Evolutionary conservation across 2,888 invertebrate genomes (phyloP).

Genomic region (Luffia ferchaultella): DNA sequence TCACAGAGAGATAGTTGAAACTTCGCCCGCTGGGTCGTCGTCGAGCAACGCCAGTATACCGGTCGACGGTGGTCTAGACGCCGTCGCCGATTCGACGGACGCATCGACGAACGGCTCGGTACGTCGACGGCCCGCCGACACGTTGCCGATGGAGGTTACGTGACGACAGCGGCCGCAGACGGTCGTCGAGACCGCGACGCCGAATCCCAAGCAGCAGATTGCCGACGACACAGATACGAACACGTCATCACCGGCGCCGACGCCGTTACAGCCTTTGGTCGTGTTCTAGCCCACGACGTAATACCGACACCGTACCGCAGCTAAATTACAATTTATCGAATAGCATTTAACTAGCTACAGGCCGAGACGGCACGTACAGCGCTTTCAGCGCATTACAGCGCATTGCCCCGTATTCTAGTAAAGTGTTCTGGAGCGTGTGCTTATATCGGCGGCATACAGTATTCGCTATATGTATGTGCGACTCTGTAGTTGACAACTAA

Average conservation of each 20-base stretch:
- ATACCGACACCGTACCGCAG: neutral
- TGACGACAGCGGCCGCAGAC: slow-evolving; percentile 33
- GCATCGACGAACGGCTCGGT: slow-evolving; percentile 25
- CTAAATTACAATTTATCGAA: slow-evolving; percentile 2
- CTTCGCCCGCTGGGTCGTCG: slow-evolving; percentile 22
- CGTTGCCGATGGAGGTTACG: slow-evolving; percentile 58
- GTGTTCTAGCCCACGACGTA: slow-evolving; percentile 4
- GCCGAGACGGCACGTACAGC: too few relatives aligned
- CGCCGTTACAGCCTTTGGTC: slow-evolving; percentile 4
- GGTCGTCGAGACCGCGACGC: slow-evolving; percentile 4
- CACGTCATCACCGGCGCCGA: neutral
- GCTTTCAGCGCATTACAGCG: too few relatives aligned
- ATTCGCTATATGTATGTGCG: too few relatives aligned
- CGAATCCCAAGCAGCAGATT: slow-evolving; percentile 4
- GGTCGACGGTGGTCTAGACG: slow-evolving; percentile 11
- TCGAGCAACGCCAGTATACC: slow-evolving; percentile 6
- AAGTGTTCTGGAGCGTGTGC: too few relatives aligned
- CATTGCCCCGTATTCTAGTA: too few relatives aligned
- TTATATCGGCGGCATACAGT: too few relatives aligned
- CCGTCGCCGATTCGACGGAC: slow-evolving; percentile 17
- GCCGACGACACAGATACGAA: slow-evolving; percentile 4
- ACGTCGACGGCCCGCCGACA: slow-evolving; percentile 31
- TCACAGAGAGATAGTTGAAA: slow-evolving; percentile 35
- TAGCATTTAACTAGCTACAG: too few relatives aligned
- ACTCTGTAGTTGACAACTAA: too few relatives aligned